phyloP scores from a whole-genome alignment of 2,113 vertebrate species.

The Gallinago jamesoni region DNA sequence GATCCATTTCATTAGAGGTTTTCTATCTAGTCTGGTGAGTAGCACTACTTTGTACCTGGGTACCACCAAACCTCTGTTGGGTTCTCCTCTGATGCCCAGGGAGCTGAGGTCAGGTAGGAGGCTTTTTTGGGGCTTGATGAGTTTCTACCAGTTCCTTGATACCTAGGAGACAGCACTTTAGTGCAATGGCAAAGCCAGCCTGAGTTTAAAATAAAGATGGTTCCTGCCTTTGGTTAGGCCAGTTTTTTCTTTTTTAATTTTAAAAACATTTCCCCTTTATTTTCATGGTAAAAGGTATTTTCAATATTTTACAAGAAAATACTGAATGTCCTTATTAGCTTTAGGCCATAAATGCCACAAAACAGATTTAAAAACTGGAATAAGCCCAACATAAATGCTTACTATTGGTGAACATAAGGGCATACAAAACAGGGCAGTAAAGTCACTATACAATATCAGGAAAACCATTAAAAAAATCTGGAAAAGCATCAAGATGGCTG shows the following conservation, averaged over 20 bases:
- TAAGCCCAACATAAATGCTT: conserved; percentile 76
- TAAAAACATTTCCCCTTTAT: conserved; percentile 69
- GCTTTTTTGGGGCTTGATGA: background rate
- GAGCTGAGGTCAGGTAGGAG: background rate
- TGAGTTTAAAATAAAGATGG: background rate
- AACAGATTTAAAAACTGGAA: conserved; percentile 80
- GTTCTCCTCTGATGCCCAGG: background rate
- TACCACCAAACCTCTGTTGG: background rate
- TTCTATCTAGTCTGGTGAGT: background rate
- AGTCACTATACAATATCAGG: conserved; percentile 82
- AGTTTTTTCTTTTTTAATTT: conserved; percentile 30
- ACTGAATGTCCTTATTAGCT: conserved; percentile 77
- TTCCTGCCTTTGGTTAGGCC: conserved; percentile 26
- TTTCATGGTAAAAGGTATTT: conserved; percentile 70
- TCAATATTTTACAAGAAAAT: conserved; percentile 78
- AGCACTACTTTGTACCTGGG: background rate
- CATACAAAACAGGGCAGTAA: conserved; percentile 75
- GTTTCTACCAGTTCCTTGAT: background rate
- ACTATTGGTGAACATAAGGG: conserved; percentile 68
- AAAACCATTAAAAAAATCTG: conserved; percentile 80
- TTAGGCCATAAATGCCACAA: conserved; percentile 79
- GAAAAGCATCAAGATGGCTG: conserved; percentile 82
- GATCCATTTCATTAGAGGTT: background rate
- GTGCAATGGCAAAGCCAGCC: background rate
- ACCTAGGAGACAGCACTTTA: background rate